Base-by-base conservation (phyloP, 2,888 invertebrate species). In the Ypsolopha sequella region DNA sequence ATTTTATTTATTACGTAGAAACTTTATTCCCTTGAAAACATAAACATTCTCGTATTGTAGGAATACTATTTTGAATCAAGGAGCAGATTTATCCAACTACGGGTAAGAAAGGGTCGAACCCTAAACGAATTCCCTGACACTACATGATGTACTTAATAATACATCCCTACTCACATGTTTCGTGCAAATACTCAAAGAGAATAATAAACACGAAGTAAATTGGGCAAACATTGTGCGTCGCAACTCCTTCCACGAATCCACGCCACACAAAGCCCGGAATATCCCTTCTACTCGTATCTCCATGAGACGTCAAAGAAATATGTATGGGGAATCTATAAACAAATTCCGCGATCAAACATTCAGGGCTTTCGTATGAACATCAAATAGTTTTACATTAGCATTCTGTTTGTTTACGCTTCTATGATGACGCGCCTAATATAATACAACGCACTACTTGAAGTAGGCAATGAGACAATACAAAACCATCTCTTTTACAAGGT, bases 311-410 rank as follows among this genome's bases (percentile, higher is more conserved):
- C 62, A 63, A 66, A 53, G 53, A 50, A 53, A 51, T 51, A 54
- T 54, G 53, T 51, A 24, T 24, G 43, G 51, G 48, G 54, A 65
- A 68, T 68, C 63, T 55, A 54, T 54, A 58, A 56, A 58, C 54
- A 56, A 53, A 55, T 68, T 68, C 54, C 52, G 33, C 24, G 10
- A 48, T 47, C 24, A 24, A 24, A 24, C 36, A 44, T 53, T 54
- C 66, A 70, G 64, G 65, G 66, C 59, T 52, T 54, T 51, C 58
- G 57, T 60, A 63, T 56, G 62, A 70, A 77, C 72, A 81, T 80
- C 80, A 80, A 80, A 81, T 79, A 80, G 72, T 74, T 69, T 65
- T 63, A 70, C 70, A 73, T 75, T 77, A 75, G 71, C 75, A 71
- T 74, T 65, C 57, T 57, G 60, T 67, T 62, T 75, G 67, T 72